These are phyloP conservation scores for Haemorhous mexicanus DNA, from an alignment of 2,113 vertebrate species.

Conservation along the genomic window DNA sequence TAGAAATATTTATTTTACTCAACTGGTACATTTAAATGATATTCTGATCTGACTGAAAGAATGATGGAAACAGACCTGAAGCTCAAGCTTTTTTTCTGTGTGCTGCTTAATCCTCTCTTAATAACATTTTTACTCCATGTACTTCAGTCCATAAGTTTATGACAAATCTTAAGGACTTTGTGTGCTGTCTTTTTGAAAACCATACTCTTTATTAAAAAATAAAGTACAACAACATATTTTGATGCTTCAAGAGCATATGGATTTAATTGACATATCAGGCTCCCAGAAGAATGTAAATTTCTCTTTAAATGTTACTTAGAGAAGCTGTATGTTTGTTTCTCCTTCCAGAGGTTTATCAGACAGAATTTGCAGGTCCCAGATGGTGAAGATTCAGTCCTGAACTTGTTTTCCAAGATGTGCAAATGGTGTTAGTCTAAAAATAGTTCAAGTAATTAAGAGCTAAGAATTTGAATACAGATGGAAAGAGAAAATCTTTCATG, in stretches of 20 bases:
- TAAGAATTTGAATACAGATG: not conserved
- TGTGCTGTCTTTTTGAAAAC: not conserved
- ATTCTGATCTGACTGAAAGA: not conserved
- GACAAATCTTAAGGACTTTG: not conserved
- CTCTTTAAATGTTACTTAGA: not conserved
- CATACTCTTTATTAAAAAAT: not conserved
- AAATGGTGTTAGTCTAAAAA: constrained; percentile 15
- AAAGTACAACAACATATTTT: fast-evolving
- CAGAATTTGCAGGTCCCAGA: not conserved
- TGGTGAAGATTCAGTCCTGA: not conserved
- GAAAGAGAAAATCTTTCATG: not conserved
- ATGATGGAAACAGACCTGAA: not conserved
- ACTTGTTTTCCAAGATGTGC: not conserved
- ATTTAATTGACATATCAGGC: not conserved
- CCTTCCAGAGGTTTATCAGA: not conserved
- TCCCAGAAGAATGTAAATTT: not conserved
- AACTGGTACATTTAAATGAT: not conserved
- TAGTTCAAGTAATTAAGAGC: not conserved
- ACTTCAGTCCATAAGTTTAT: not conserved
- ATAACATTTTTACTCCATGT: not conserved
- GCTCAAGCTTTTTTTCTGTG: not conserved
- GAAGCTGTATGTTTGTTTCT: not conserved
- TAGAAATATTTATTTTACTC: not conserved
- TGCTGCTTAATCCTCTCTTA: not conserved
- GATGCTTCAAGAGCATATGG: not conserved